Percentiles rank a stretch among this genome's conserved stretches.
Evolutionary conservation across 2,888 invertebrate genomes (phyloP).

Genomic region (Odontomyia ornata): DNA sequence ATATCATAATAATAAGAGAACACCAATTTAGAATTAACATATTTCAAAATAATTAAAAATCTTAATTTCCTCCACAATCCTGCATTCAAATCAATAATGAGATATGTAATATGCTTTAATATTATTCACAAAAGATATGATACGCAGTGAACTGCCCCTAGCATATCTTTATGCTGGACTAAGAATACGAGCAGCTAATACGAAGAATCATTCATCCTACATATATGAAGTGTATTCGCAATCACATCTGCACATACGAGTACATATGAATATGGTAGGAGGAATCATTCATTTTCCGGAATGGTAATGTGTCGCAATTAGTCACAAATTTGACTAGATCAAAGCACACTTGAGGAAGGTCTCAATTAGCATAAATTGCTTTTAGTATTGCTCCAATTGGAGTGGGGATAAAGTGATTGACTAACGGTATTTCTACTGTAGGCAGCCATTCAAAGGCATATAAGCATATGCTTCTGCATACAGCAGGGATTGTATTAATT

Average conservation of each 20-base stretch:
- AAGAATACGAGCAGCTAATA: too few relatives aligned
- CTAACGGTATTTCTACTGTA: constrained; percentile 45
- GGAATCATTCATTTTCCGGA: constrained; percentile 8
- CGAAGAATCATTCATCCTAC: too few relatives aligned
- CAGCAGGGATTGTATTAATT: constrained; percentile 41
- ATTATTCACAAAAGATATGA: too few relatives aligned
- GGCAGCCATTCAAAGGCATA: constrained; percentile 34
- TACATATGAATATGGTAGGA: neutral
- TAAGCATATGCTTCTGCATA: neutral
- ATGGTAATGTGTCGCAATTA: constrained; percentile 52
- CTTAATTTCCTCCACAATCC: too few relatives aligned
- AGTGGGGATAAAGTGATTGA: constrained; percentile 24
- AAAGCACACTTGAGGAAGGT: constrained; percentile 53
- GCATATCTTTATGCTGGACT: too few relatives aligned
- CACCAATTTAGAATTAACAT: too few relatives aligned
- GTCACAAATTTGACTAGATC: constrained; percentile 55
- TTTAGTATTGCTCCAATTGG: constrained; percentile 36
- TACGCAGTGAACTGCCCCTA: too few relatives aligned
- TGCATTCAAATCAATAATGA: too few relatives aligned
- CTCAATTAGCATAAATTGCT: constrained; percentile 53
- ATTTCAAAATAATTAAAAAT: too few relatives aligned
- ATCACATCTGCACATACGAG: neutral
- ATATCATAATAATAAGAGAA: too few relatives aligned
- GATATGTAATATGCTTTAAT: too few relatives aligned
- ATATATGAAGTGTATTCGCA: neutral